Percentiles rank a stretch among this genome's conserved stretches.
Evolutionary conservation across 2,113 vertebrate genomes (phyloP).

Genomic region (Chunga burmeisteri): DNA sequence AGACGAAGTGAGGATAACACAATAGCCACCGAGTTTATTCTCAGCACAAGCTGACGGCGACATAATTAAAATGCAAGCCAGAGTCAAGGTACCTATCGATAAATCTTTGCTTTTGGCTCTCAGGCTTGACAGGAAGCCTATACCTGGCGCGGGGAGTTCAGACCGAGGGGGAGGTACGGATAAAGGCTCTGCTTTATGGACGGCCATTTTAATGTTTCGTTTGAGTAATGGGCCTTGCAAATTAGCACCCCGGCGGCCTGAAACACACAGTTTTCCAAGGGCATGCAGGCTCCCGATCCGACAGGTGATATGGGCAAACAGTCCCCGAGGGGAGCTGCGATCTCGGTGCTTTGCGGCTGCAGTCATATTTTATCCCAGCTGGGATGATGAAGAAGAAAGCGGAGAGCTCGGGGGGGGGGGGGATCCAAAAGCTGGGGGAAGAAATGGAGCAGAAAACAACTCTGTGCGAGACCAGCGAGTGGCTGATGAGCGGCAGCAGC

Average conservation of each 20-base stretch:
- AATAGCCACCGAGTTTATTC: not conserved
- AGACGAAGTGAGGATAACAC: not conserved
- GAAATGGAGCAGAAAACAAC: slow-evolving; percentile 73
- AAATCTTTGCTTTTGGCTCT: slow-evolving; percentile 75
- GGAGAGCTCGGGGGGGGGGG: not conserved
- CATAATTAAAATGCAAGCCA: slow-evolving; percentile 62
- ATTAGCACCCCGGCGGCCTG: slow-evolving; percentile 73
- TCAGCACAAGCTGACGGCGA: not conserved
- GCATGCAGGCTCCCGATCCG: slow-evolving; percentile 57
- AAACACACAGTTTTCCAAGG: slow-evolving; percentile 78
- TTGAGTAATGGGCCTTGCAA: slow-evolving; percentile 83
- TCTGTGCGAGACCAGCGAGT: not conserved
- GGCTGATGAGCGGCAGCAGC: not conserved
- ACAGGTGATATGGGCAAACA: slow-evolving; percentile 68
- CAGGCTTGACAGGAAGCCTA: slow-evolving; percentile 72
- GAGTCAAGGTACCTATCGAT: slow-evolving; percentile 60
- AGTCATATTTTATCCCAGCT: slow-evolving; percentile 61
- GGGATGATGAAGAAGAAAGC: slow-evolving; percentile 50
- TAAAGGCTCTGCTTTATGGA: slow-evolving; percentile 55
- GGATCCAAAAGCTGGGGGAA: slow-evolving; percentile 29
- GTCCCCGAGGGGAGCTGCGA: slow-evolving; percentile 59
- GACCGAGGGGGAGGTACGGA: slow-evolving; percentile 48
- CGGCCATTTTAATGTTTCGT: slow-evolving; percentile 69
- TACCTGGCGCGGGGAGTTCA: slow-evolving; percentile 24
- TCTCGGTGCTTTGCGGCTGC: slow-evolving; percentile 38